Percentiles rank a stretch among this genome's conserved stretches.
phyloP scores from a whole-genome alignment of 2,888 invertebrate genomes.

The Pegoplata infirma region DNA sequence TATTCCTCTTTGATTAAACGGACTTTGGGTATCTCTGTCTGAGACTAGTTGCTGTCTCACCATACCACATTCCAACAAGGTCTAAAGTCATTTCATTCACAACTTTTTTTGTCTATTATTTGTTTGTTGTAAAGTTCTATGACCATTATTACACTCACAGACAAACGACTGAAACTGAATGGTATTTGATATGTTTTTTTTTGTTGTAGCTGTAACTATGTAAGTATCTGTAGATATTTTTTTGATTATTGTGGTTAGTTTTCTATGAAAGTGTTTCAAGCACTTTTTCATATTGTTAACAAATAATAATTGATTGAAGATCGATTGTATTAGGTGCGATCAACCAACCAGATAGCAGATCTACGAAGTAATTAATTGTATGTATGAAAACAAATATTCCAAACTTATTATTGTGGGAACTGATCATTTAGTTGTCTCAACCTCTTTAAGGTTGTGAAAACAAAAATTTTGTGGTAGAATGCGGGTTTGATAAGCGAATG shows the following conservation, averaged over 20 bases:
- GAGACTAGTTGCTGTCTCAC: conserved; percentile 72
- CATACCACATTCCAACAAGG: conserved; percentile 74
- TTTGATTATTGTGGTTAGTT: neutral
- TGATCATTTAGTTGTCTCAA: no score
- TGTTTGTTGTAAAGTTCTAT: conserved; percentile 21
- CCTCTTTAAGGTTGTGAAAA: no score
- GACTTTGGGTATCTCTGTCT: conserved; percentile 60
- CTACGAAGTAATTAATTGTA: neutral
- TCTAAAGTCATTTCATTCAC: conserved; percentile 77
- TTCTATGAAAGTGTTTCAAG: neutral
- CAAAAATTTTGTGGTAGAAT: no score
- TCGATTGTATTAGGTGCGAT: neutral
- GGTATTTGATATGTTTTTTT: no score
- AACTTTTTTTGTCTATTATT: conserved; percentile 69
- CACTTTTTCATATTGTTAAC: neutral
- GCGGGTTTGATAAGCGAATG: no score
- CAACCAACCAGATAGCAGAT: neutral
- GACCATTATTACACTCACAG: conserved; percentile 15
- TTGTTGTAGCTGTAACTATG: neutral
- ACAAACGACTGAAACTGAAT: neutral
- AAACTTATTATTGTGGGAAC: no score
- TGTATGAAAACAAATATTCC: no score
- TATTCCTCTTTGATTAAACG: no score
- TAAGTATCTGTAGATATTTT: neutral
- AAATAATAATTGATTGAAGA: neutral